Evolutionary conservation across 2,888 invertebrate genomes (phyloP).

Genomic region (Apantesis nais): DNA sequence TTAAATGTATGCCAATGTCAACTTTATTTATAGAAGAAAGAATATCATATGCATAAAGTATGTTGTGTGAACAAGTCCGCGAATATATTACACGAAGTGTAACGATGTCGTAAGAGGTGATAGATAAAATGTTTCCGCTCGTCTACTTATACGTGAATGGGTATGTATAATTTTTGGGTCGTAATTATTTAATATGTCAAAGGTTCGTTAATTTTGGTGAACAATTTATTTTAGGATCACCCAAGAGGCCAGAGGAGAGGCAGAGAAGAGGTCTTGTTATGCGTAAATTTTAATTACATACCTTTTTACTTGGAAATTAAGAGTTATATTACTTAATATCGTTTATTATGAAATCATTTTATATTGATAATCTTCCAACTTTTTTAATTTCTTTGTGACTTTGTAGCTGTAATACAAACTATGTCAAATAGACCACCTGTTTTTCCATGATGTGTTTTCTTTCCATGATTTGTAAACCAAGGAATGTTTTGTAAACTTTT

Average conservation of each 20-base stretch:
- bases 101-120: slow-evolving; percentile 22
- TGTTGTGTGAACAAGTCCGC: slow-evolving; percentile 14
- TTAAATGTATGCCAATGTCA: slow-evolving; percentile 67
- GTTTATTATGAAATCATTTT: background rate
- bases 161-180: background rate
- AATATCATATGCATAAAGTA: slow-evolving; percentile 42
- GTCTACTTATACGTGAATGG: slow-evolving; percentile 16
- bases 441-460: too few species aligned
- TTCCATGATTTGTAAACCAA: too few species aligned
- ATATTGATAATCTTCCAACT: background rate
- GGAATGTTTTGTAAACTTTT: too few species aligned
- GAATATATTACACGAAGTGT: slow-evolving; percentile 17
- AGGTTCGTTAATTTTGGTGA: background rate
- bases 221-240: background rate
- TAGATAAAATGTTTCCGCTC: slow-evolving; percentile 19
- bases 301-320: background rate
- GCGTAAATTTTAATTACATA: background rate
- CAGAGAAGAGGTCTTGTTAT: too few species aligned
- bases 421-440: too few species aligned
- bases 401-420: too few species aligned
- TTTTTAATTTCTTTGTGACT: too few species aligned
- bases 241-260: too few species aligned
- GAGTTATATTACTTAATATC: background rate
- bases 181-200: background rate
- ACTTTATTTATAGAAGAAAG: slow-evolving; percentile 51